Conservation (phyloP, 2,888 invertebrate genomes). For the Drosophila phalerata region DNA sequence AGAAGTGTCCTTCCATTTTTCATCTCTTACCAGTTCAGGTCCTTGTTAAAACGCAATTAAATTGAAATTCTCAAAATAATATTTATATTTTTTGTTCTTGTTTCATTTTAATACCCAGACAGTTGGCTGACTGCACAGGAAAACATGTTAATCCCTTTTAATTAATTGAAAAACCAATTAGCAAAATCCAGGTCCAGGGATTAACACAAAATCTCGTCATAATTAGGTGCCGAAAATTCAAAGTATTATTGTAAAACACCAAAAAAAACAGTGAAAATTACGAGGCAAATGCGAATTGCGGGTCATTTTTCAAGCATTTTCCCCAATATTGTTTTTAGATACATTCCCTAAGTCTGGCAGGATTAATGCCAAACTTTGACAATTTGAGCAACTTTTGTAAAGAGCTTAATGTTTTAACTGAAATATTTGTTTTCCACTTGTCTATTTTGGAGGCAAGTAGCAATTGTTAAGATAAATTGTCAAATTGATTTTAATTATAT, state of each 20-base stretch:
- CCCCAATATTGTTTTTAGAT: slow-evolving; percentile 31
- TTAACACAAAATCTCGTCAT: slow-evolving; percentile 77
- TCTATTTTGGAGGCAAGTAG: neutral
- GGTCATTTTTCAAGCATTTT: slow-evolving; percentile 39
- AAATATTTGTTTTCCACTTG: slow-evolving; percentile 12
- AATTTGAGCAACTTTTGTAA: slow-evolving; percentile 51
- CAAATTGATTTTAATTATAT: slow-evolving; percentile 23
- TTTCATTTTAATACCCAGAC: slow-evolving; percentile 15
- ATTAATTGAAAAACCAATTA: slow-evolving; percentile 78
- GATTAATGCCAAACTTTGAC: slow-evolving; percentile 60
- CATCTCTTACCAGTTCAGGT: neutral
- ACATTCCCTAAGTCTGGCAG: slow-evolving; percentile 40
- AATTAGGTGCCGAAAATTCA: slow-evolving; percentile 68
- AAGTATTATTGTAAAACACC: slow-evolving; percentile 23
- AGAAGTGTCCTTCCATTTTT: neutral
- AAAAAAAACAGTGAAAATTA: slow-evolving; percentile 60
- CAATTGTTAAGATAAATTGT: slow-evolving; percentile 5
- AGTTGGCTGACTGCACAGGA: slow-evolving; percentile 25
- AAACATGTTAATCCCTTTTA: slow-evolving; percentile 55
- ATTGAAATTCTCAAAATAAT: slow-evolving; percentile 17
- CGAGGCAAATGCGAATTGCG: slow-evolving; percentile 14
- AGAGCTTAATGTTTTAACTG: slow-evolving; percentile 27
- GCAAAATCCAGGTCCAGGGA: slow-evolving; percentile 56
- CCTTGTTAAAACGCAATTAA: slow-evolving; percentile 13
- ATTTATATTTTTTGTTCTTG: slow-evolving; percentile 13